A percentile compares a stretch with the other conserved stretches of the same genome.
These are phyloP conservation scores for Phlogophora meticulosa DNA, from an alignment of 2,888 invertebrate genomes.

Conservation along the genomic window DNA sequence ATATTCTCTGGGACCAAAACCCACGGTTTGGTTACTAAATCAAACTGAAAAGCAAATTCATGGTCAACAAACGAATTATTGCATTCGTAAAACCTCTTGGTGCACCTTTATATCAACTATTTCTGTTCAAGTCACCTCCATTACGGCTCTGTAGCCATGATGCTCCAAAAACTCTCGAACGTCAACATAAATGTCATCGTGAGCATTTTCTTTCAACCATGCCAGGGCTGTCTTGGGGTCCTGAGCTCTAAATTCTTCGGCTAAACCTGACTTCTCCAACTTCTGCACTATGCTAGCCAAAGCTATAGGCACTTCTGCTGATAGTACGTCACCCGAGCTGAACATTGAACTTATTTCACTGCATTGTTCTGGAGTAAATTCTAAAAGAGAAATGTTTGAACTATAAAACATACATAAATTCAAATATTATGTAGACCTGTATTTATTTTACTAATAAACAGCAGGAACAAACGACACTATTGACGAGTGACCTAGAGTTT, in stretches of 20 bases:
- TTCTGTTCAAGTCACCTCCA: slow-evolving; percentile 88
- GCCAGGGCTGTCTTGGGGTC: slow-evolving; percentile 86
- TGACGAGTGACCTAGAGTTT: neutral
- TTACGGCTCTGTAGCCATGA: slow-evolving; percentile 93
- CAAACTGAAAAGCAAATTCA: slow-evolving; percentile 89
- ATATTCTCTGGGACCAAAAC: slow-evolving; percentile 91
- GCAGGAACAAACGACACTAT: neutral
- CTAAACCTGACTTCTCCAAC: slow-evolving; percentile 83
- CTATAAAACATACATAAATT: too few relatives aligned
- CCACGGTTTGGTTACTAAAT: slow-evolving; percentile 93
- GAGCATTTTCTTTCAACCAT: slow-evolving; percentile 91
- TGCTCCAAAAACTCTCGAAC: slow-evolving; percentile 92
- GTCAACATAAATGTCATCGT: slow-evolving; percentile 79
- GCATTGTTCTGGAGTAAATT: slow-evolving; percentile 92
- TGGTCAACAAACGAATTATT: neutral
- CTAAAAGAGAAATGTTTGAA: slow-evolving; percentile 76
- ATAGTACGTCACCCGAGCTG: slow-evolving; percentile 93
- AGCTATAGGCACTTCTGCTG: slow-evolving; percentile 93
- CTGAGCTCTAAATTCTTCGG: slow-evolving; percentile 86
- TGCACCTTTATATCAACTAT: neutral
- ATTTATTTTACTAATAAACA: neutral
- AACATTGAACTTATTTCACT: slow-evolving; percentile 93
- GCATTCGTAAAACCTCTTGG: neutral
- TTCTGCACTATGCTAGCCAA: slow-evolving; percentile 85
- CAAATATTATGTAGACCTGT: neutral